These are phyloP conservation scores for Himalopsyche japonica DNA, from an alignment of 2,888 invertebrate genomes.

Conservation along the genomic window DNA sequence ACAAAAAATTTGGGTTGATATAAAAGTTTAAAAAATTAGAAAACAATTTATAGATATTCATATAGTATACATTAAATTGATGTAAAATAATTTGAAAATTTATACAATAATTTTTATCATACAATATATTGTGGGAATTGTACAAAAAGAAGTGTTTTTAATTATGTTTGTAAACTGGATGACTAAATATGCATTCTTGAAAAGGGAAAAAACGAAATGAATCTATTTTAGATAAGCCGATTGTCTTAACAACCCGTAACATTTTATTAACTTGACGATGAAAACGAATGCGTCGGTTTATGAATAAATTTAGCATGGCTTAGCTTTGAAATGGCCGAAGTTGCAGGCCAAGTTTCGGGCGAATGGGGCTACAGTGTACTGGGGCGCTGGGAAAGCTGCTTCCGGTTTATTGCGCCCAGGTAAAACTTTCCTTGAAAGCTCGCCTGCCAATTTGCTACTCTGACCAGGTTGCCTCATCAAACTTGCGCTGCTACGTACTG, in stretches of 20 bases:
- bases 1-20: too few relatives aligned
- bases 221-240: not conserved
- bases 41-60: too few relatives aligned
- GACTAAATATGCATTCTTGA: not conserved
- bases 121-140: too few relatives aligned
- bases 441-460: not conserved
- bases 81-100: too few relatives aligned
- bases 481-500: not conserved
- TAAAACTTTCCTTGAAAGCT: not conserved
- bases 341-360: conserved; percentile 15
- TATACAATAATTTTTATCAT: too few relatives aligned
- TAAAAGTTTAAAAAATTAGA: too few relatives aligned
- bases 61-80: too few relatives aligned
- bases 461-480: not conserved
- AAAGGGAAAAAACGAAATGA: not conserved
- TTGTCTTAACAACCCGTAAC: not conserved
- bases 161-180: not conserved
- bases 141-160: too few relatives aligned
- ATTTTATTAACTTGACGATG: conserved; percentile 1
- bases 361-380: not conserved
- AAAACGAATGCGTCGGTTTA: conserved; percentile 18
- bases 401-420: not conserved
- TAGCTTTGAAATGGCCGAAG: conserved; percentile 12
- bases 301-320: conserved; percentile 25
- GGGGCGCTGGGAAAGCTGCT: not conserved